These are phyloP conservation scores for Hemibagrus guttatus DNA, from an alignment of 2,797 vertebrate genomes.

Conservation along the genomic window DNA sequence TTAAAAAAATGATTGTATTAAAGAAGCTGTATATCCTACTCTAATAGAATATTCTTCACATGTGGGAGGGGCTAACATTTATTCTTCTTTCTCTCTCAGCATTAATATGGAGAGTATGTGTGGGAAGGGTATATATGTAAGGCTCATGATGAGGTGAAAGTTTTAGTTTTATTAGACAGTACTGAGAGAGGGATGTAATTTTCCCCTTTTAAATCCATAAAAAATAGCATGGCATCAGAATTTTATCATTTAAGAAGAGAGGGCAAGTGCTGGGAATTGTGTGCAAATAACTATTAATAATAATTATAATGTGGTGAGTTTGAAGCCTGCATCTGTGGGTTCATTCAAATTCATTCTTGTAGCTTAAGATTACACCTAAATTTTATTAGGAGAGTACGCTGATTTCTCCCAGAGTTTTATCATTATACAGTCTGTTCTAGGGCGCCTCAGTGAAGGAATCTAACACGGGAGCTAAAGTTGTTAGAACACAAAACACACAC, in stretches of 20 bases:
- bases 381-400: neutral
- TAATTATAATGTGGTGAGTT: neutral
- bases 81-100: constrained; percentile 19
- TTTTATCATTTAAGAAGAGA: neutral
- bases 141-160: constrained; percentile 54
- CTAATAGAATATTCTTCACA: constrained; percentile 44
- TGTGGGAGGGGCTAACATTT: constrained; percentile 28
- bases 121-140: constrained; percentile 25
- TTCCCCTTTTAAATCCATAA: constrained; percentile 31
- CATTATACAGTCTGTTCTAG: neutral
- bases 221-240: neutral
- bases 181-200: constrained; percentile 25
- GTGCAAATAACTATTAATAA: neutral
- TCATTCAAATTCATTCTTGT: neutral
- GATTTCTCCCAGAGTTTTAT: neutral
- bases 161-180: constrained; percentile 50
- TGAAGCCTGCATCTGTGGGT: neutral
- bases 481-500: neutral
- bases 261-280: neutral
- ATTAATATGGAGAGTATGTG: constrained; percentile 19
- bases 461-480: neutral
- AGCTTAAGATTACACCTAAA: neutral
- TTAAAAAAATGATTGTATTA: constrained; percentile 51
- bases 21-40: constrained; percentile 60
- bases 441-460: neutral